A percentile compares a stretch with the other conserved stretches of the same genome.
phyloP scores from a whole-genome alignment of 2,888 invertebrate genomes.

The Cyclophora albipunctata region DNA sequence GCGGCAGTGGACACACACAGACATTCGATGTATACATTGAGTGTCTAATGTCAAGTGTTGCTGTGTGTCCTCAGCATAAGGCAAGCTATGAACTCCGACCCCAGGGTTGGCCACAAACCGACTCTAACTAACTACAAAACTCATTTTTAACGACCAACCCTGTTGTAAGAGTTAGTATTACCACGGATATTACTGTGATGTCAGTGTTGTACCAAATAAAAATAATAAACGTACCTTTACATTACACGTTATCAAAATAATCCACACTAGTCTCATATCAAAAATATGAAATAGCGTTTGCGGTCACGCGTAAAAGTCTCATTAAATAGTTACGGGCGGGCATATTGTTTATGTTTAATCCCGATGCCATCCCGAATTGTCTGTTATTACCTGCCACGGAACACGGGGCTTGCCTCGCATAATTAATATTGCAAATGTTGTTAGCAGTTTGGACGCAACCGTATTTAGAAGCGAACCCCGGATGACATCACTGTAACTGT shows the following conservation, averaged over 20 bases:
- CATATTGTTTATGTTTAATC: constrained; percentile 62
- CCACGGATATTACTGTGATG: no score
- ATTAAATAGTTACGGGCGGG: constrained; percentile 50
- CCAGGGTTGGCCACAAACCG: no score
- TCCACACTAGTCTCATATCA: no score
- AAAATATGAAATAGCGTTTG: constrained; percentile 10
- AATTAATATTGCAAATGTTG: constrained; percentile 73
- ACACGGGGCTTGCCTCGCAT: constrained; percentile 49
- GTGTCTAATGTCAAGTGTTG: no score
- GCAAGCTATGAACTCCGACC: no score
- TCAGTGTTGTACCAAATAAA: no score
- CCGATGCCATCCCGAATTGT: constrained; percentile 46
- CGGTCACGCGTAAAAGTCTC: constrained; percentile 33
- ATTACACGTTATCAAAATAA: neutral
- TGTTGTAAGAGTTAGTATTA: no score
- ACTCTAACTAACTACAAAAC: no score
- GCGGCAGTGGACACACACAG: no score
- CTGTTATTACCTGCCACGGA: constrained; percentile 47
- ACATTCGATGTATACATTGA: no score
- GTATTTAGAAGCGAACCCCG: constrained; percentile 24
- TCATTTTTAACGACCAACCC: no score
- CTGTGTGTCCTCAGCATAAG: no score
- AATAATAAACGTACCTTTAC: neutral
- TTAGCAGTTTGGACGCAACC: constrained; percentile 53
- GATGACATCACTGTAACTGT: constrained; percentile 9